phyloP scores from a whole-genome alignment of 2,797 vertebrate species.

The Schizothorax lantsangensis region DNA sequence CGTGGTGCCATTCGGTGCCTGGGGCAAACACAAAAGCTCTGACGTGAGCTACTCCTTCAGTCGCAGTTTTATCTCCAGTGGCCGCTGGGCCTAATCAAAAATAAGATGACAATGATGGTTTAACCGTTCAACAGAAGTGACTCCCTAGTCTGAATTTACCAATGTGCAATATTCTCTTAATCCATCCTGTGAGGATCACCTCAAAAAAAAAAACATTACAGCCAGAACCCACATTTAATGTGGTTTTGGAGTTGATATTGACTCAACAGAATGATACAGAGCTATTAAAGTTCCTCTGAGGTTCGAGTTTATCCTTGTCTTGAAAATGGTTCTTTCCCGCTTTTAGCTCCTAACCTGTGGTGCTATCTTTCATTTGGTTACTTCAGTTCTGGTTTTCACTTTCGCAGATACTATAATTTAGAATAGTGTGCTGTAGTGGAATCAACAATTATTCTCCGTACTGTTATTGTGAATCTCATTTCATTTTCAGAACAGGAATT shows the following conservation, averaged over 20 bases:
- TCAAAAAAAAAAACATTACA: constrained; percentile 16
- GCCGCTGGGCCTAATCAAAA: constrained; percentile 88
- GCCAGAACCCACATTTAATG: neutral
- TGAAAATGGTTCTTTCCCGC: neutral
- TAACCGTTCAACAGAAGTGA: neutral
- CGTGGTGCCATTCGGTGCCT: constrained; percentile 94
- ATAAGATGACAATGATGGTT: constrained; percentile 3
- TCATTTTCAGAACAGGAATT: neutral
- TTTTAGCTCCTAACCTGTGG: neutral
- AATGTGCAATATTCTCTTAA: constrained; percentile 73
- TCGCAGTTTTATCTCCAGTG: constrained; percentile 92
- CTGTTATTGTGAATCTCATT: neutral
- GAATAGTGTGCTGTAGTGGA: neutral
- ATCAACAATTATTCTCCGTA: neutral
- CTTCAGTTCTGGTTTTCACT: constrained; percentile 8
- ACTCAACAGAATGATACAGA: neutral
- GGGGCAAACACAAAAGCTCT: constrained; percentile 91
- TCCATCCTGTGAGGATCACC: constrained; percentile 51
- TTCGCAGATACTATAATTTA: neutral
- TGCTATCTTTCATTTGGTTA: neutral
- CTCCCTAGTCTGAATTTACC: constrained; percentile 44
- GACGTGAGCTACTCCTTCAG: constrained; percentile 93
- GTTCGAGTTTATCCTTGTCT: neutral
- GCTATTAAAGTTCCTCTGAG: neutral
- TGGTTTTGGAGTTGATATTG: neutral